phyloP scores from a whole-genome alignment of 2,797 vertebrate genomes.

The Xyrichtys novacula region DNA sequence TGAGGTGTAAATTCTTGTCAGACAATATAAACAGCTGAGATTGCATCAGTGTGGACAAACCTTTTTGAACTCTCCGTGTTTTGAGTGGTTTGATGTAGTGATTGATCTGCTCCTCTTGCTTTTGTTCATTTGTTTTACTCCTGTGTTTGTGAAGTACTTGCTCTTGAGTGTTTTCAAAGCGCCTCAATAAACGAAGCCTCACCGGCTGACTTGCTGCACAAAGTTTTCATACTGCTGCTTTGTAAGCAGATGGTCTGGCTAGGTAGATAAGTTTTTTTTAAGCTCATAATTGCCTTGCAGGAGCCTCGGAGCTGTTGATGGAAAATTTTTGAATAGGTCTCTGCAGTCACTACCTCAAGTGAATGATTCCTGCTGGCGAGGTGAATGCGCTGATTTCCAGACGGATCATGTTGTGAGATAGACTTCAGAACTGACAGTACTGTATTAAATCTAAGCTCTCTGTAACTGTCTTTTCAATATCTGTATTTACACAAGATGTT shows the following conservation, averaged over 20 bases:
- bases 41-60: background rate
- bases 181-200: background rate
- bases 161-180: background rate
- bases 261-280: background rate
- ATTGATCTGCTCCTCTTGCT: background rate
- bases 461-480: constrained; percentile 15
- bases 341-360: constrained; percentile 5
- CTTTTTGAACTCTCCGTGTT: background rate
- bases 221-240: constrained; percentile 4
- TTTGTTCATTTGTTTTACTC: background rate
- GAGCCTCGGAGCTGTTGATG: constrained; percentile 6
- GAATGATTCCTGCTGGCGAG: constrained; percentile 1
- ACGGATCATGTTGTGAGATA: constrained; percentile 17
- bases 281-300: constrained; percentile 5
- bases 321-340: constrained; percentile 23
- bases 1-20: too few species aligned
- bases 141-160: background rate
- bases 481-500: constrained; percentile 18
- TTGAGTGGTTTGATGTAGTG: background rate
- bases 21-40: too few species aligned
- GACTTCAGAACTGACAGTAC: constrained; percentile 8
- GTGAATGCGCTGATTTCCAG: constrained; percentile 41
- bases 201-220: background rate
- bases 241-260: constrained; percentile 35
- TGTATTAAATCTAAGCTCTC: constrained; percentile 11